Evolutionary conservation across 2,888 invertebrate genomes (phyloP).

Genomic region (Troides helena): DNA sequence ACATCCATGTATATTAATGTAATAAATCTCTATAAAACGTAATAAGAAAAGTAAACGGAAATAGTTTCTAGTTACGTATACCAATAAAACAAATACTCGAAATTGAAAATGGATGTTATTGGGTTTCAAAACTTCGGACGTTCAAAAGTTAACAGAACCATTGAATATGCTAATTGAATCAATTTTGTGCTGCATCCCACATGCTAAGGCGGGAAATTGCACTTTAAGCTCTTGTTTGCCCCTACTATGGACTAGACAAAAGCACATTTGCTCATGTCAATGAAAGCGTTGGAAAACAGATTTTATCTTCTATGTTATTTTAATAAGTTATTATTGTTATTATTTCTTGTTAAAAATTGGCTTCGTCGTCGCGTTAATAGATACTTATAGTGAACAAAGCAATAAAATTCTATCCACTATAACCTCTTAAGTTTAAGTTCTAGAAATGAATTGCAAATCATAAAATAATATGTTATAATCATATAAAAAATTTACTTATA

Average conservation of each 20-base stretch:
- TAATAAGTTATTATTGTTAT: too few species aligned
- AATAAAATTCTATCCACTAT: too few species aligned
- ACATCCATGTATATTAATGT: too few species aligned
- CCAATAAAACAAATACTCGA: conserved; percentile 22
- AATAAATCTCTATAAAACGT: too few species aligned
- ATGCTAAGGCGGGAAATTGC: conserved; percentile 27
- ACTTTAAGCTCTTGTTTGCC: conserved; percentile 28
- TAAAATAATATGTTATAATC: too few species aligned
- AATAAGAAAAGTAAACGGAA: background rate
- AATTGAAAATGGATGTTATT: conserved; percentile 27
- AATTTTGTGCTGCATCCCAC: conserved; percentile 26
- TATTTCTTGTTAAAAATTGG: too few species aligned
- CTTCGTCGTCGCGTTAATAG: too few species aligned
- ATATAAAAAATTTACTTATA: background rate
- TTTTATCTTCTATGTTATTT: background rate
- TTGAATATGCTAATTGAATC: conserved; percentile 30
- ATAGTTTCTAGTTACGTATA: background rate
- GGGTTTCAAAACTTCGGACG: conserved; percentile 22
- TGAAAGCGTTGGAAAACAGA: conserved; percentile 4
- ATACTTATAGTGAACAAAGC: too few species aligned
- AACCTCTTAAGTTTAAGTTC: too few species aligned
- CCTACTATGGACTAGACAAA: conserved; percentile 24
- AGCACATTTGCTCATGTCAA: conserved; percentile 19
- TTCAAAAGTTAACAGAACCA: conserved; percentile 27
- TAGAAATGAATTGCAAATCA: too few species aligned